Conservation (phyloP, 2,797 vertebrate species). For the Galago senegalensis region DNA sequence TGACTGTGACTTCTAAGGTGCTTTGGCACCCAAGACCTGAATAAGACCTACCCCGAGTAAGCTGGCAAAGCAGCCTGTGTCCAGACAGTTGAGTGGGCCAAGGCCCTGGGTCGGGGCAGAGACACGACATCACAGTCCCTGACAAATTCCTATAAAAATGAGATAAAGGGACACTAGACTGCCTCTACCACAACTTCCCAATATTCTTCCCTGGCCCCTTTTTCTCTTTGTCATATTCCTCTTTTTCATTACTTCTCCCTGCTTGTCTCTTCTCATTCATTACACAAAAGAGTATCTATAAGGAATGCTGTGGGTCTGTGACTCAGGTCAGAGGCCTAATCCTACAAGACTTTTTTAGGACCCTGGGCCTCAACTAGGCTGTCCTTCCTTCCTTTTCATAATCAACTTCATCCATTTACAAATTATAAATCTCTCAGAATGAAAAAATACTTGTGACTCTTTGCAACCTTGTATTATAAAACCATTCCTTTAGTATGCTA, state of each 20-base stretch:
- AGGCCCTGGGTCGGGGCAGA: no score
- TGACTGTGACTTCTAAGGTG: no score
- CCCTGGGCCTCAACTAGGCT: background rate
- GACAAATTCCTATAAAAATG: background rate
- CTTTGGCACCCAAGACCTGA: no score
- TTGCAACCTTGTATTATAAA: background rate
- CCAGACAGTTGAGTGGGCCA: no score
- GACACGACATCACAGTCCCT: no score
- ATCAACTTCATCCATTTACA: background rate
- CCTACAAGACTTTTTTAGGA: background rate
- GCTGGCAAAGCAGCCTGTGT: no score
- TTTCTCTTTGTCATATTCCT: background rate
- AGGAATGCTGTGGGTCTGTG: background rate
- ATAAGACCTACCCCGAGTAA: no score
- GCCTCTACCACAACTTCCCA: background rate
- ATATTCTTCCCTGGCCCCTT: background rate
- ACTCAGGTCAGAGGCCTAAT: background rate
- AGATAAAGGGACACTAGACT: background rate
- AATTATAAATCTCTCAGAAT: background rate
- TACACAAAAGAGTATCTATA: background rate
- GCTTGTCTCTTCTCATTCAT: background rate
- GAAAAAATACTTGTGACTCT: background rate
- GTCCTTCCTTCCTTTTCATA: background rate
- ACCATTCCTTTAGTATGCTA: conserved; percentile 18
- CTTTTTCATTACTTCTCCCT: background rate